Evolutionary conservation across 2,888 invertebrate species (phyloP), one percentile per base, ranked within the genome.

Genomic region (Scaeva pyrastri): DNA sequence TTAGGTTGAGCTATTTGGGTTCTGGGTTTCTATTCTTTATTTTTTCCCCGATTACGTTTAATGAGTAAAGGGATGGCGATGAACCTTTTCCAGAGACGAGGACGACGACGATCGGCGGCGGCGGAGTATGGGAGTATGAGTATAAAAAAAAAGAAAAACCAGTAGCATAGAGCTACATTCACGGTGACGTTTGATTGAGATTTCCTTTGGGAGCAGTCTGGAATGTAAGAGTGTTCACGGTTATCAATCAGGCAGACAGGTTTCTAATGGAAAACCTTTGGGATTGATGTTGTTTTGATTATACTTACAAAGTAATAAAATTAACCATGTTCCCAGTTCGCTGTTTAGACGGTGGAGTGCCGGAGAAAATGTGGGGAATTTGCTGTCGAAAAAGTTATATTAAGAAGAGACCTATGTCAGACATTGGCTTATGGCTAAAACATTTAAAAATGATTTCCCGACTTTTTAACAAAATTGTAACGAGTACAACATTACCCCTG

Each of bases 141-240:
- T 36, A 36, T 0, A 2, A 58, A 12, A 58, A 12, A 19, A 58
- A 41, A 64, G 55, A 58, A 72, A 71, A 77, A 72, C 77, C 83
- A 70, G 74, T 83, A 79, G 79, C 79, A 64, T 23, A 39, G 55
- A 55, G 60, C 11, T 4, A 5, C 6, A 14, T 14, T 10, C 6
- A 16, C 39, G 39, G 62, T 76, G 70, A 79, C 74, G 26, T 62
- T 70, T 79, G 83, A 79, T 83, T 83, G 79, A 83, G 83, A 74
- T 70, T 83, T 83, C 83, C 79, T 73, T 68, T 68, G 73, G 78
- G 66, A 76, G 55, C 31, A 56, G 16, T 50, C 45, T 36, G 45
- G 52, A 60, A 56, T 58, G 41, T 26, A 56, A 58, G 31, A 66
- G 74, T 74, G 56, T 66, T 58, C 21, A 74, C 26, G 64, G 73